Conservation (phyloP, 1,140 invertebrate genomes). For the Anastatus disparis region DNA sequence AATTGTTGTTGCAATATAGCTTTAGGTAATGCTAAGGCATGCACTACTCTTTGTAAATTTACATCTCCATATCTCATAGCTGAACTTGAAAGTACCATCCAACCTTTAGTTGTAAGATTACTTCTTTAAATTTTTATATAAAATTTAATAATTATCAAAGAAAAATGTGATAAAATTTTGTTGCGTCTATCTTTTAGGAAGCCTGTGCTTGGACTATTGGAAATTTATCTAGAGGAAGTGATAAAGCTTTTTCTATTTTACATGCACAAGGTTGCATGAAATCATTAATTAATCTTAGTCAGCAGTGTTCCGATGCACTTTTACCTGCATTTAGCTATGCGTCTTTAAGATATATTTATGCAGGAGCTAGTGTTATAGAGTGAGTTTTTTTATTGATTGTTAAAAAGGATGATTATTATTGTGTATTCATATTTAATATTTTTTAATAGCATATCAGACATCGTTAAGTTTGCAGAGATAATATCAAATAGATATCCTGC, state of each 20-base stretch:
- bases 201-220: slow-evolving; percentile 61
- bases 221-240: slow-evolving; percentile 54
- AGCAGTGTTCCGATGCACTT: slow-evolving; percentile 48
- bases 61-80: slow-evolving; percentile 57
- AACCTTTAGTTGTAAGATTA: slow-evolving; percentile 55
- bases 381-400: slow-evolving; percentile 42
- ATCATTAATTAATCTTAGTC: slow-evolving; percentile 52
- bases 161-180: not conserved
- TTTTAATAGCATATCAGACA: slow-evolving; percentile 50
- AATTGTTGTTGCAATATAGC: slow-evolving; percentile 65
- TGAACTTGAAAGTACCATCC: slow-evolving; percentile 57
- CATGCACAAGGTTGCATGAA: slow-evolving; percentile 55
- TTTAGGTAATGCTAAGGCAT: slow-evolving; percentile 60
- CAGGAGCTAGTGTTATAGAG: slow-evolving; percentile 48
- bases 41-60: slow-evolving; percentile 54
- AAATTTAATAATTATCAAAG: slow-evolving; percentile 4
- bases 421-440: not conserved
- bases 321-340: slow-evolving; percentile 54
- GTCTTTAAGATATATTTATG: slow-evolving; percentile 49
- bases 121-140: slow-evolving; percentile 4
- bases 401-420: not conserved
- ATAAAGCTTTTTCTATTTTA: slow-evolving; percentile 52
- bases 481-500: slow-evolving; percentile 33
- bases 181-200: slow-evolving; percentile 53
- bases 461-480: slow-evolving; percentile 45